Base-by-base conservation (phyloP, 2,797 vertebrate species). In the Leuciscus waleckii region DNA sequence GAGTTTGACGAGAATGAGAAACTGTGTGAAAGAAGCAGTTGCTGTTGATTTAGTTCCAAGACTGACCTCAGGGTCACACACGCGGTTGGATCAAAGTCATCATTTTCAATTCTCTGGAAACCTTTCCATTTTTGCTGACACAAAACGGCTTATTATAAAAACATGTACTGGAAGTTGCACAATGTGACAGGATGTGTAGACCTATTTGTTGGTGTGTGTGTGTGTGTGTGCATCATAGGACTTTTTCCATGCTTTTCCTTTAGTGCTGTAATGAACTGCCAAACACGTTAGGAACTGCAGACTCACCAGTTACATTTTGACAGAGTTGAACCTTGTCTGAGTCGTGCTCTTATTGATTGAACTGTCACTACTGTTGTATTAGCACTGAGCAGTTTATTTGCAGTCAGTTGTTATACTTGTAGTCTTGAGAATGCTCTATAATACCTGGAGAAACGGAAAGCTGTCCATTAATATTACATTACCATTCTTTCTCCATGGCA, bases 281-380 rank as follows among this genome's bases (percentile, higher is more conserved):
- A 29, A 74, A 58, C 70, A 65, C 19, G 14, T 29, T 16, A 32
- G 61, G 26, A 73, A 82, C 11, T 74, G 70, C 81, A 63, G 58
- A 83, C 39, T 82, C 81, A 49, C 54, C 19, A 32, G 70, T 83
- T 74, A 83, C 26, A 74, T 61, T 75, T 83, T 83, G 41, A 83
- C 70, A 49, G 81, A 49, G 39, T 65, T 46, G 49, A n/a, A 81
- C 63, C 75, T 79, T 73, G 68, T 63, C 14, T 63, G 51, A 61
- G 54, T 39, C 61, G 32, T 26, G 43, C 43, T 68, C 65, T 61
- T 58, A 71, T 61, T 58, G 80, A 71, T 23, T 43, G 35, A 82
- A 58, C 67, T 7, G 1, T 81, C 49, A 71, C 56, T 35, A 71
- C 87, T 75, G 90, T 87, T 87, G 90, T 54, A 39, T 69, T 69